Evolutionary conservation across 1,140 invertebrate species (phyloP).

Genomic region (Caenorhabditis latens): DNA sequence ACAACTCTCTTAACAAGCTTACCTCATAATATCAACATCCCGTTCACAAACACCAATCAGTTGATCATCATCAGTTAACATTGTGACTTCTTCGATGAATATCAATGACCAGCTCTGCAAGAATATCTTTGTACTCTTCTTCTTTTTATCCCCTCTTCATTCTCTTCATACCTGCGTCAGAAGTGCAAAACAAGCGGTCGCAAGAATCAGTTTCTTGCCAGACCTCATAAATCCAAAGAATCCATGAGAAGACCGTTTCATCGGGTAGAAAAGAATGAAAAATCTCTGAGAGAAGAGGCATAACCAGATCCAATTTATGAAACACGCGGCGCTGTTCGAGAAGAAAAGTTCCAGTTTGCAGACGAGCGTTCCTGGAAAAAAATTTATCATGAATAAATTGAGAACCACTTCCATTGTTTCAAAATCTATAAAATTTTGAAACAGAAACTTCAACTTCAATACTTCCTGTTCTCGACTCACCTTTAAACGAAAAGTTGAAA

Average conservation of each 20-base stretch:
- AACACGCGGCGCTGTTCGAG: conserved; percentile 26
- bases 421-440: neutral
- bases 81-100: conserved; percentile 53
- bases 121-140: neutral
- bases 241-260: conserved; percentile 23
- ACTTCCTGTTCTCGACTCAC: neutral
- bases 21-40: conserved; percentile 49
- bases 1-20: neutral
- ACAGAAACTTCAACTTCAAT: neutral
- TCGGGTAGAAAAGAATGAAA: conserved; percentile 33
- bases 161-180: conserved; percentile 4
- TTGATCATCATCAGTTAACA: conserved; percentile 19
- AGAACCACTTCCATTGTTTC: neutral
- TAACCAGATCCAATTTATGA: conserved; percentile 35
- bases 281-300: conserved; percentile 35
- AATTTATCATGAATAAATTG: neutral
- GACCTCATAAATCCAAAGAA: conserved; percentile 52
- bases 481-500: conserved; percentile 36
- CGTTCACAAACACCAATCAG: conserved; percentile 43
- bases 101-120: conserved; percentile 45
- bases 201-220: conserved; percentile 28
- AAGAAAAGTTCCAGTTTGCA: conserved; percentile 28
- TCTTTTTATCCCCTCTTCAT: neutral
- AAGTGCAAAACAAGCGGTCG: conserved; percentile 20
- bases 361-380: conserved; percentile 24